Percentiles rank a stretch among this genome's conserved stretches.
Conservation (phyloP, 2,113 vertebrate genomes). For the Hippocampus abdominalis region DNA sequence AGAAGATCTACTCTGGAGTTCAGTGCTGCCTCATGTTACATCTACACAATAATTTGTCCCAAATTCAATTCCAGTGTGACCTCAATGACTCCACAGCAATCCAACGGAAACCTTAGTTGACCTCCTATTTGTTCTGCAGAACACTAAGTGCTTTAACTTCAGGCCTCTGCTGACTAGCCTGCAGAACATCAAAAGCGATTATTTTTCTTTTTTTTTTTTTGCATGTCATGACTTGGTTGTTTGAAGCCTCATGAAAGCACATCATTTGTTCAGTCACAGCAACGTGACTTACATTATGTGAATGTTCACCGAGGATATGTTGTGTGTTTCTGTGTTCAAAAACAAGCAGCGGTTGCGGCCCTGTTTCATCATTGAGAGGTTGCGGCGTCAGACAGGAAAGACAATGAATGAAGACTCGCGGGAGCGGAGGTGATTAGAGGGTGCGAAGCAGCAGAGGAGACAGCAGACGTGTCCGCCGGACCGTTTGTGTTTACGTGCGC, state of each 20-base stretch:
- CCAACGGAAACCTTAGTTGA: not conserved
- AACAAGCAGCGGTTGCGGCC: not conserved
- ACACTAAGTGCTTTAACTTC: not conserved
- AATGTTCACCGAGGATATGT: too few relatives aligned
- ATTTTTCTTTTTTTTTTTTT: too few relatives aligned
- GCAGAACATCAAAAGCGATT: too few relatives aligned
- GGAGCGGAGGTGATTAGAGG: not conserved
- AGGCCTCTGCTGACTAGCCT: not conserved
- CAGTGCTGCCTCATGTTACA: not conserved
- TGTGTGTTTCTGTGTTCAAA: not conserved
- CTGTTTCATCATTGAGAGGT: not conserved
- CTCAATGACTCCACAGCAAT: not conserved
- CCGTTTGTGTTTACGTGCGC: not conserved
- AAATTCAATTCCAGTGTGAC: not conserved
- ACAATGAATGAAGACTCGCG: not conserved
- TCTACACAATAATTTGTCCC: not conserved
- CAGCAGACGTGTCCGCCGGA: not conserved
- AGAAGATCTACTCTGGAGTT: not conserved
- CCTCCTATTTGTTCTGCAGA: not conserved
- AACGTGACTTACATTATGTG: too few relatives aligned
- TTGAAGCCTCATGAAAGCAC: too few relatives aligned
- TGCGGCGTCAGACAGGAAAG: not conserved
- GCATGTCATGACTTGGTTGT: too few relatives aligned
- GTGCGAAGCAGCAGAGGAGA: not conserved
- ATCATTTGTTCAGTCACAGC: too few relatives aligned